Conservation (phyloP, 1,140 invertebrate genomes). For the Pygmarrhopalites habei region DNA sequence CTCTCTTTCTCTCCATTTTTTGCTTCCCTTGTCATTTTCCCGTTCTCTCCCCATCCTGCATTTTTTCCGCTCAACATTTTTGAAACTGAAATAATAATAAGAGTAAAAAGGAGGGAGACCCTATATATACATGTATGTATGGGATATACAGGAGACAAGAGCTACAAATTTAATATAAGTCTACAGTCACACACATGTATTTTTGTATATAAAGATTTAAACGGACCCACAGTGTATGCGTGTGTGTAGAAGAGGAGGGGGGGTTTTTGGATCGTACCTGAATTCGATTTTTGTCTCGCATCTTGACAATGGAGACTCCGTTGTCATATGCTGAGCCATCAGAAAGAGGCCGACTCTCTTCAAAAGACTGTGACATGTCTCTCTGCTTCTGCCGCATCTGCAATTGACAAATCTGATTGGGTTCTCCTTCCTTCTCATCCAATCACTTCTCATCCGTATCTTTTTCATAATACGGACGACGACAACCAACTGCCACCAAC, state of each 20-base stretch:
- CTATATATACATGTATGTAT: too few species aligned
- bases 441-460: background rate
- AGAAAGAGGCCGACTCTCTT: slow-evolving; percentile 52
- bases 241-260: background rate
- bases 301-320: slow-evolving; percentile 40
- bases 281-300: slow-evolving; percentile 42
- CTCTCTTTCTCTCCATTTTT: too few species aligned
- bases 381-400: slow-evolving; percentile 44
- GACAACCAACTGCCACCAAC: background rate
- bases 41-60: too few species aligned
- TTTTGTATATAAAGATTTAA: slow-evolving; percentile 6
- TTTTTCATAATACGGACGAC: background rate
- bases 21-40: too few species aligned
- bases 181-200: background rate
- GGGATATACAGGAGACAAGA: too few species aligned
- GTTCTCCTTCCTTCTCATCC: background rate
- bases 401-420: slow-evolving; percentile 27
- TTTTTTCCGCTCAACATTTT: too few species aligned
- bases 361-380: slow-evolving; percentile 39
- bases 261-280: slow-evolving; percentile 36
- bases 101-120: too few species aligned
- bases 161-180: too few species aligned
- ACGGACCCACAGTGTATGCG: background rate
- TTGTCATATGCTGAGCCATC: slow-evolving; percentile 50
- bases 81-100: too few species aligned